Conservation (phyloP, 2,888 invertebrate species). For the Hypercompe scribonia region DNA sequence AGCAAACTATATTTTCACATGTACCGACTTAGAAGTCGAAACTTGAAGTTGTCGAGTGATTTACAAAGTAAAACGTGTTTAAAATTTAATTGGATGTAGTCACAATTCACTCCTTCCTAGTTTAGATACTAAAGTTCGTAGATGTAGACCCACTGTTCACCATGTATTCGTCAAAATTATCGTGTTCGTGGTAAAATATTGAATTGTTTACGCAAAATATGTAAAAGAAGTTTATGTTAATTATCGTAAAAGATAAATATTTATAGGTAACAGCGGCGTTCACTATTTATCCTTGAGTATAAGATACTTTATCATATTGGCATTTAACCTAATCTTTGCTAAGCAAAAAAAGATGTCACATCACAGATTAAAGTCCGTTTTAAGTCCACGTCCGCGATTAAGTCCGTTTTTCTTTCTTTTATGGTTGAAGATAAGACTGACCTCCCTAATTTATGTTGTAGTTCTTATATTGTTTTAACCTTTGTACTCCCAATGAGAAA, state of each 20-base stretch:
- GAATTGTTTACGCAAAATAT: background rate
- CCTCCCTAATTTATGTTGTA: too few relatives aligned
- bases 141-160: background rate
- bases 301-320: background rate
- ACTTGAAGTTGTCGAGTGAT: background rate
- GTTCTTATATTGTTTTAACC: background rate
- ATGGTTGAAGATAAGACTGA: too few relatives aligned
- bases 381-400: too few relatives aligned
- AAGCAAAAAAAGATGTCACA: background rate
- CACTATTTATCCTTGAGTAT: background rate
- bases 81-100: background rate
- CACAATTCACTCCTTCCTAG: background rate
- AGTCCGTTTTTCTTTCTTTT: too few relatives aligned
- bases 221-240: background rate
- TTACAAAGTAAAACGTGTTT: background rate
- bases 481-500: background rate
- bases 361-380: background rate
- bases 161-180: background rate
- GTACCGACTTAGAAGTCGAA: too few relatives aligned
- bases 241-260: constrained; percentile 2
- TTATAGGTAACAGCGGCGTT: background rate
- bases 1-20: background rate
- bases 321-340: background rate
- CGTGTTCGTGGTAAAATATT: background rate
- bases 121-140: background rate